Evolutionary conservation across 2,113 vertebrate genomes (phyloP).

Genomic region (Toxotes chatareus): DNA sequence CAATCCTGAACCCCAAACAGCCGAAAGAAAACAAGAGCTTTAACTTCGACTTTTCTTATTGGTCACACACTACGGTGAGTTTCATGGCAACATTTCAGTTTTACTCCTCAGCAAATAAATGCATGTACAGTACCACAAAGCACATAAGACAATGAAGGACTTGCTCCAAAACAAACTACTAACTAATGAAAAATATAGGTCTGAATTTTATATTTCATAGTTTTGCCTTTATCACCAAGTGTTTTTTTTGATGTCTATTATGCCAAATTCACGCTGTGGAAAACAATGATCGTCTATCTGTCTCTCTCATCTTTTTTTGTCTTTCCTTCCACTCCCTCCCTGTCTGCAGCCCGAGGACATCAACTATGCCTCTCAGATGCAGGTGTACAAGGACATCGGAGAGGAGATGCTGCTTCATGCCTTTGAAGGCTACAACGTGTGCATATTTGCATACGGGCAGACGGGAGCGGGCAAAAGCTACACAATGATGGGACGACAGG

Average conservation of each 20-base stretch:
- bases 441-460: slow-evolving; percentile 98
- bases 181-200: not conserved
- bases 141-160: not conserved
- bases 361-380: slow-evolving; percentile 94
- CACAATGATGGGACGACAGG: slow-evolving; percentile 99
- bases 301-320: not conserved
- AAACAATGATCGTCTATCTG: not conserved
- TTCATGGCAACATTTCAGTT: not conserved
- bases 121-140: not conserved
- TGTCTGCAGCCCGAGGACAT: slow-evolving; percentile 91
- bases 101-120: not conserved
- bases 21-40: slow-evolving; percentile 99
- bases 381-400: slow-evolving; percentile 95
- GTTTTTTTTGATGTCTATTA: not conserved
- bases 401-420: slow-evolving; percentile 98
- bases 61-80: slow-evolving; percentile 98
- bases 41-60: slow-evolving; percentile 99
- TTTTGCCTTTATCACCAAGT: not conserved
- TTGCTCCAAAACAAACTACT: not conserved
- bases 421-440: slow-evolving; percentile 98
- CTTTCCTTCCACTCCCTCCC: not conserved
- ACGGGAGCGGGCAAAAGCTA: slow-evolving; percentile 97
- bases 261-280: not conserved
- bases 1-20: slow-evolving; percentile 97
- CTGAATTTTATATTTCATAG: not conserved